phyloP scores from a whole-genome alignment of 92 coral and sea anemone species.

The Porites cylindrica region DNA sequence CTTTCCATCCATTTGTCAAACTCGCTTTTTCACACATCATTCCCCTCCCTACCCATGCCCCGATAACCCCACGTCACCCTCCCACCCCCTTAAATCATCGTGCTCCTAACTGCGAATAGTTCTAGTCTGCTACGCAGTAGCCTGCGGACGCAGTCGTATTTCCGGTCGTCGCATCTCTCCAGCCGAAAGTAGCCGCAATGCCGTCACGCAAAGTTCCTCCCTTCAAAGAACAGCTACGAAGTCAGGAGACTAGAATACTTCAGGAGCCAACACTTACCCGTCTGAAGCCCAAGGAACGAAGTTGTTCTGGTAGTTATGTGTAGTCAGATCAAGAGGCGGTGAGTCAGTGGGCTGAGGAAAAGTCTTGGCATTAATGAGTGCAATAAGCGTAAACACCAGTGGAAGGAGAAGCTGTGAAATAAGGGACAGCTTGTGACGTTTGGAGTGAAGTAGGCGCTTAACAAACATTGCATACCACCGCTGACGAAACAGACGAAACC shows the following conservation, averaged over 20 bases:
- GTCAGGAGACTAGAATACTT: neutral
- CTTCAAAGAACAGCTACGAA: neutral
- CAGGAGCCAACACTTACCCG: neutral
- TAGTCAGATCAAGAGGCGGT: conserved; percentile 77
- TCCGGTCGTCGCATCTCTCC: no score
- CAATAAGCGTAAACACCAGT: conserved; percentile 81
- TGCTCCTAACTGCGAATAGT: no score
- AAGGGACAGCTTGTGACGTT: conserved; percentile 86
- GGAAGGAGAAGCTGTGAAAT: conserved; percentile 92
- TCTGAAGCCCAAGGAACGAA: conserved; percentile 56
- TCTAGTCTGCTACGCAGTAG: no score
- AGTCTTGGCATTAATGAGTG: conserved; percentile 91
- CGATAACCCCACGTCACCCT: neutral
- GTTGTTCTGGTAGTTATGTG: conserved; percentile 73
- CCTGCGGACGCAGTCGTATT: no score
- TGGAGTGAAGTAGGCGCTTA: conserved; percentile 87
- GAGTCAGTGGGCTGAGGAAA: conserved; percentile 92
- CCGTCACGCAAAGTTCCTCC: no score
- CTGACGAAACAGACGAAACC: conserved; percentile 71
- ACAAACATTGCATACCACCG: conserved; percentile 99
- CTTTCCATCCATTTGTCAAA: no score
- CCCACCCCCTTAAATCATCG: neutral
- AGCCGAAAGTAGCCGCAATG: no score
- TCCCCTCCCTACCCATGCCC: no score
- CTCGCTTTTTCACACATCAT: no score